A percentile compares a stretch with the other conserved stretches of the same genome.
These are phyloP conservation scores for Drosophila simulans DNA, from an alignment of 1,140 invertebrate genomes.

Conservation along the genomic window DNA sequence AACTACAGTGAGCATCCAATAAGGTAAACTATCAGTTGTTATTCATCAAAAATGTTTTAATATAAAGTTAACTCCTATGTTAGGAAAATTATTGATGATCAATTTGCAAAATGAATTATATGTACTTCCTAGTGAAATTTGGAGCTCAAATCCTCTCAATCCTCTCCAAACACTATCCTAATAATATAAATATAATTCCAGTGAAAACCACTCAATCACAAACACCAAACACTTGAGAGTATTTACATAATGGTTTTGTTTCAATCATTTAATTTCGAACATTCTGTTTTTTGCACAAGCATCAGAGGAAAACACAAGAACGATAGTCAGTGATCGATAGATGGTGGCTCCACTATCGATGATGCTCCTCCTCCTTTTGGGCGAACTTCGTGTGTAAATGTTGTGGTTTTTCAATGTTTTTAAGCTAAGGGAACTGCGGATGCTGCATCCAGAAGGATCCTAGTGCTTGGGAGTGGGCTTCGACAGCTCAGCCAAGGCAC, in stretches of 20 bases:
- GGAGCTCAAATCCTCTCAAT: background rate
- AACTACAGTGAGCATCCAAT: conserved; percentile 6
- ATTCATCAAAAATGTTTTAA: background rate
- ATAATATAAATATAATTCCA: background rate
- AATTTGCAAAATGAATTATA: too few species aligned
- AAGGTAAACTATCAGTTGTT: background rate
- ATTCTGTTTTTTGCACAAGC: conserved; percentile 34
- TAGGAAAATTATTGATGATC: too few species aligned
- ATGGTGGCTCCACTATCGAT: conserved; percentile 7
- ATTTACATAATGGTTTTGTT: conserved; percentile 22
- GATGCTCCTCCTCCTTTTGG: background rate
- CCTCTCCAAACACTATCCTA: background rate
- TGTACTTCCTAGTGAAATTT: too few species aligned
- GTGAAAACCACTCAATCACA: background rate
- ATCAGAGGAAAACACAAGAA: conserved; percentile 38
- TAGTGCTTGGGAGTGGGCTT: conserved; percentile 54
- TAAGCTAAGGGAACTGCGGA: conserved; percentile 41
- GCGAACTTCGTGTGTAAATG: conserved; percentile 36
- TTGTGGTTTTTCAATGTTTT: conserved; percentile 38
- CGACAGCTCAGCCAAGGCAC: conserved; percentile 73
- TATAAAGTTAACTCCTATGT: background rate
- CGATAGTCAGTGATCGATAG: conserved; percentile 21
- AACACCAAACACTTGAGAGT: conserved; percentile 13
- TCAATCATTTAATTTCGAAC: conserved; percentile 49
- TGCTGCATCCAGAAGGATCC: background rate